Evolutionary conservation across 2,113 vertebrate species (phyloP), one percentile per base, ranked within the genome.

Genomic region (Clupea harengus): DNA sequence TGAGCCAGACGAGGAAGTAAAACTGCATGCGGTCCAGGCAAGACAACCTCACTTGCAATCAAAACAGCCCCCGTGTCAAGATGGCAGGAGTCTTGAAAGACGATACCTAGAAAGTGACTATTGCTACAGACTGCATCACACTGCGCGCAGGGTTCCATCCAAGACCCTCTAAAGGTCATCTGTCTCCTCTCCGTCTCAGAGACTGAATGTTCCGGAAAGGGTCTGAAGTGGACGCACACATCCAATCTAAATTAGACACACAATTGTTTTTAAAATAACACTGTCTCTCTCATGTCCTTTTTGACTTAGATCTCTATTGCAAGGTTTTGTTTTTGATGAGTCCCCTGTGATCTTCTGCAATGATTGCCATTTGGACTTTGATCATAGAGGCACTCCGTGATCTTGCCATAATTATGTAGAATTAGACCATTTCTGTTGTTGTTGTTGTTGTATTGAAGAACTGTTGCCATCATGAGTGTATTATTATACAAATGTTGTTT

Each of bases 41-140:
- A 0, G 11, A 11, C 72, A 32, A 78, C 28, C 82, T 89, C 60
- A 82, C 85, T 20, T 20, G 44, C 49, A 46, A 88, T 81, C 86
- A 44, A 78, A 78, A 78, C 72, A 78, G 72, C 32, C 28, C 72
- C 72, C 17, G 54, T 78, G 72, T 78, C 72, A 15, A 32, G 72
- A 78, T 78, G 72, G 72, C 13, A 32, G 72, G 25, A 39, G 72
- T 2, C 28, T 32, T 17, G 72, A 78, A 78, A 78, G 72, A 32
- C 5, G 72, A 78, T 78, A 78, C 72, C 72, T 78, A 32, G 72
- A 32, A 39, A 78, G 72, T 17, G 72, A 15, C 28, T 78, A 78
- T 32, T 3, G 13, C 28, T 44, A 32, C 15, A 78, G 72, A 39
- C 72, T 15, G 28, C 25, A 78, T 39, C 72, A 78, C 28, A 78